Base-by-base conservation (phyloP, 2,888 invertebrate species). In the Limnephilus lunatus region DNA sequence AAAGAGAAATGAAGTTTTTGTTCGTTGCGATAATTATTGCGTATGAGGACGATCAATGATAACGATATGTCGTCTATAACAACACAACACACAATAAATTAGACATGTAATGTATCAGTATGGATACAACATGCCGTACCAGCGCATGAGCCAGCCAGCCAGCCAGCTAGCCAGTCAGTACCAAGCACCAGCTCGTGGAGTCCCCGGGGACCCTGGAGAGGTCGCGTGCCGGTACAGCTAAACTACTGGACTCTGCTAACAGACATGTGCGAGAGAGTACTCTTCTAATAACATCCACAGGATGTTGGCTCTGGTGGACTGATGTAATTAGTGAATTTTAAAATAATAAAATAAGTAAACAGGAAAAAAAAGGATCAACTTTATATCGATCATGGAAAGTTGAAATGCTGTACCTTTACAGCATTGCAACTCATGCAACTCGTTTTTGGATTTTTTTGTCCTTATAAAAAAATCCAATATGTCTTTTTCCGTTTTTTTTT, bases 181-280 rank as follows among this genome's bases (percentile, higher is more conserved):
- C 68, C 68, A n/a, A 31, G 87, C 68, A 87, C 87, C 87, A 87
- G 87, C 31, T 87, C 53, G 68, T n/a, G 25, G 68, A n/a, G 31
- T 89, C 89, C 89, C 89, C 19, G 1, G 89, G 81, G 89, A 81
- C 35, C 44, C 81, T 39, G 68, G 89, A 31, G 89, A 81, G 32
- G 89, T 89, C 89, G 89, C 89, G 89, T 89, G 89, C 89, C 89
- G 89, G 89, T 89, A 89, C 89, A 81, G 44, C 53, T 68, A n/a
- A 68, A 19, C 53, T 19, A 2, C 68, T 68, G 68, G 25, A 25
- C n/a, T 68, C 53, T 19, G 68, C 68, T n/a, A 68, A 68, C 68
- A 68, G 68, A 68, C 68, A 68, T 68, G 25, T 68, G 53, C 53
- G 53, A 53, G 53, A 19, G 68, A 25, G 68, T 25, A 68, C 68